These are phyloP conservation scores for Dasypus novemcinctus DNA, from an alignment of 2,113 vertebrate species.

Conservation along the genomic window DNA sequence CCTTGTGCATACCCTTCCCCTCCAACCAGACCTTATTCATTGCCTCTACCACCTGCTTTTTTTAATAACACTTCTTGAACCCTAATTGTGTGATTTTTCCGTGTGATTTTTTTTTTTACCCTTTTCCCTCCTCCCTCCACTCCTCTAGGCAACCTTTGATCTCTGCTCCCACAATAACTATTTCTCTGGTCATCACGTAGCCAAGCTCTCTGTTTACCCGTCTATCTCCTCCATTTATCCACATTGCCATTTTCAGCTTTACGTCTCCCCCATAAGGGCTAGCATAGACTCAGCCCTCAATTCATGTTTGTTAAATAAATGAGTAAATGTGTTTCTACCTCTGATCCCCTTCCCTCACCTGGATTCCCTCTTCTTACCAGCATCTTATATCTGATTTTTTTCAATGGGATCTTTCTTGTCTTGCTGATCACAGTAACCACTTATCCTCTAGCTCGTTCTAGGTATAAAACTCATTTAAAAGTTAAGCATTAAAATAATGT, in stretches of 20 bases:
- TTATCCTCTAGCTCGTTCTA: not conserved
- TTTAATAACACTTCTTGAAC: not conserved
- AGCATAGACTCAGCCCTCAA: not conserved
- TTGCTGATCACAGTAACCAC: not conserved
- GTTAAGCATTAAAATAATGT: not conserved
- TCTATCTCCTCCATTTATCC: not conserved
- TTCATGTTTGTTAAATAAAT: not conserved
- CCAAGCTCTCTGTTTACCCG: not conserved
- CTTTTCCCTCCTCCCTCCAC: not conserved
- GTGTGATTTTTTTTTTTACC: not conserved
- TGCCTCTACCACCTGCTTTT: not conserved
- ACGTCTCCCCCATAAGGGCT: not conserved
- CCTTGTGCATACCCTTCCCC: not conserved
- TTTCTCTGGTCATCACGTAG: not conserved
- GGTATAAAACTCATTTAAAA: not conserved
- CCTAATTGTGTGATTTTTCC: not conserved
- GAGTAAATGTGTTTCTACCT: not conserved
- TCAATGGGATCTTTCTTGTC: not conserved
- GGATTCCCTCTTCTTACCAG: not conserved
- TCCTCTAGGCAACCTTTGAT: not conserved
- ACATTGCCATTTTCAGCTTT: not conserved
- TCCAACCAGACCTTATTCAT: not conserved
- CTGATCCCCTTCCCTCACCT: not conserved
- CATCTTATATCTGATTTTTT: not conserved
- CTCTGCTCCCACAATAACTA: not conserved